Evolutionary conservation across 2,113 vertebrate genomes (phyloP).

Genomic region (Dromaius novaehollandiae): DNA sequence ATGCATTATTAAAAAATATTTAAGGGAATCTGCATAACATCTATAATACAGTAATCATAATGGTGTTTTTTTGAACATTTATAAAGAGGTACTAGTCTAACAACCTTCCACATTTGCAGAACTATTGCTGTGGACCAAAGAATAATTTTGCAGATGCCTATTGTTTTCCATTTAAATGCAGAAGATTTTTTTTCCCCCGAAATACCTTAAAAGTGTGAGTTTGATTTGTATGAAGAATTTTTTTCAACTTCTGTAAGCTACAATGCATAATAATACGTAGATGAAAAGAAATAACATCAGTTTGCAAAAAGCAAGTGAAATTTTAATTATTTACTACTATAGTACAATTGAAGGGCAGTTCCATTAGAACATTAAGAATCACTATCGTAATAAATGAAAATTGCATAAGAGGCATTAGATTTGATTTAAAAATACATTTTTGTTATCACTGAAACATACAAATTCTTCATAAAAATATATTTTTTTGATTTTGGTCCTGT

Average conservation of each 20-base stretch:
- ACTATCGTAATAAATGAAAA: slow-evolving; percentile 3
- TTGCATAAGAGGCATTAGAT: neutral
- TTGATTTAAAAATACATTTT: neutral
- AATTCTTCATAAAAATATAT: neutral
- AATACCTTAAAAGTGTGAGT: neutral
- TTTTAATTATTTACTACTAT: neutral
- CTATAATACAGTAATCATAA: neutral
- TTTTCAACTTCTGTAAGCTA: neutral
- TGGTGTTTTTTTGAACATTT: neutral
- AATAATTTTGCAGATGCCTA: neutral
- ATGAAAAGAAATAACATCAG: neutral
- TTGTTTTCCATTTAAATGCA: neutral
- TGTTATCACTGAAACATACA: neutral
- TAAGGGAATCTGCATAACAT: neutral
- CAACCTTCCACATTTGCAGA: neutral
- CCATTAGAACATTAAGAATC: neutral
- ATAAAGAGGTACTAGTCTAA: neutral
- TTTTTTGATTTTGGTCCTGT: fast-evolving
- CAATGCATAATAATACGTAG: neutral
- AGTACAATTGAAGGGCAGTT: neutral
- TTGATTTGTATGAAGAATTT: neutral
- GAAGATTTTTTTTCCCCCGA: neutral
- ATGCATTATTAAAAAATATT: neutral
- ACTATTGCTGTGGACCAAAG: neutral
- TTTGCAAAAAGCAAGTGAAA: neutral